Evolutionary conservation across 1,140 invertebrate species (phyloP).

Genomic region (Drosophila pseudoananassae): DNA sequence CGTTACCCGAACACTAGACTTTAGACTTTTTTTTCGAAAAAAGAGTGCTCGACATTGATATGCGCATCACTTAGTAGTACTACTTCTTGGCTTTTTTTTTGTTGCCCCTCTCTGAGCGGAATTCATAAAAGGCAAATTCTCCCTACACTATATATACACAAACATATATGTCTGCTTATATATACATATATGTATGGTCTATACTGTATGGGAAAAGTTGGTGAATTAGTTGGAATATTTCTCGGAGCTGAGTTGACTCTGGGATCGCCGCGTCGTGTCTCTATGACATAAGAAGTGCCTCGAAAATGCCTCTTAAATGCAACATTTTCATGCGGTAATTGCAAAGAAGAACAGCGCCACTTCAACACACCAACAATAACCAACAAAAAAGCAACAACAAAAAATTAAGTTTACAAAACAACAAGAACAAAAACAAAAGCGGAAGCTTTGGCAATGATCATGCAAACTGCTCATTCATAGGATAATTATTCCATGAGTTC

Average conservation of each 20-base stretch:
- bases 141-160: slow-evolving; percentile 3
- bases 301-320: slow-evolving; percentile 74
- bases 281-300: slow-evolving; percentile 71
- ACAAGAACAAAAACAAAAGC: slow-evolving; percentile 73
- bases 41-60: slow-evolving; percentile 77
- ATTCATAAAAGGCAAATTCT: slow-evolving; percentile 70
- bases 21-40: slow-evolving; percentile 26
- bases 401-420: slow-evolving; percentile 45
- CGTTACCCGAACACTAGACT: slow-evolving; percentile 46
- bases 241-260: slow-evolving; percentile 23
- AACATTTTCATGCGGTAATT: slow-evolving; percentile 81
- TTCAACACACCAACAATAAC: slow-evolving; percentile 10
- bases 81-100: slow-evolving; percentile 7
- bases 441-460: slow-evolving; percentile 82
- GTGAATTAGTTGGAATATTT: slow-evolving; percentile 70
- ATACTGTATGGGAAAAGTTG: slow-evolving; percentile 37
- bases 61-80: slow-evolving; percentile 72
- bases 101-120: slow-evolving; percentile 62
- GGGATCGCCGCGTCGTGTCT: slow-evolving; percentile 33
- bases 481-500: slow-evolving; percentile 82
- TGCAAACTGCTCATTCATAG: slow-evolving; percentile 82
- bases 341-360: slow-evolving; percentile 49
- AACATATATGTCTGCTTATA: not conserved
- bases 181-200: not conserved
- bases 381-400: slow-evolving; percentile 28